Evolutionary conservation across 2,113 vertebrate genomes (phyloP).

Genomic region (Cyphomyrus plagiostoma): DNA sequence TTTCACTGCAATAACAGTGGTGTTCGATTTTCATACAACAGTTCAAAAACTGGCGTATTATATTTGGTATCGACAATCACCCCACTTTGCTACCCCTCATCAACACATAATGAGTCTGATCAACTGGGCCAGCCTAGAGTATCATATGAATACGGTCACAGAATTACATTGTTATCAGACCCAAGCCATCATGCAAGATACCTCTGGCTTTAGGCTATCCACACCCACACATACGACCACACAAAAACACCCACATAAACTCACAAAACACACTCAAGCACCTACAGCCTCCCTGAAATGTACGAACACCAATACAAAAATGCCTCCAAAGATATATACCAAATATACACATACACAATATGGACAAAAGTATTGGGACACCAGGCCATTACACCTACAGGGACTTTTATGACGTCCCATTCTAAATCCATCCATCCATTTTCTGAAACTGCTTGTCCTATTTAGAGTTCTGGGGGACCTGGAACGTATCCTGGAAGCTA

Average conservation of each 20-base stretch:
- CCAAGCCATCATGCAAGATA: neutral
- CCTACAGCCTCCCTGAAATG: neutral
- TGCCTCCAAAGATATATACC: neutral
- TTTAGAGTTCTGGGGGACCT: too few relatives aligned
- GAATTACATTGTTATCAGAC: neutral
- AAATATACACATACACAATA: neutral
- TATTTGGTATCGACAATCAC: neutral
- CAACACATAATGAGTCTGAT: neutral
- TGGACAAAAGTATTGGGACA: neutral
- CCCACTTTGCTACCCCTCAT: neutral
- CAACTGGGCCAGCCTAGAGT: neutral
- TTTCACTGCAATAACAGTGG: neutral
- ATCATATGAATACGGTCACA: neutral
- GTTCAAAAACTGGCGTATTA: neutral
- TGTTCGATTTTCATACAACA: neutral
- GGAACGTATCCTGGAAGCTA: too few relatives aligned
- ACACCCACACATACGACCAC: constrained; percentile 4
- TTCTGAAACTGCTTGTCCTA: too few relatives aligned
- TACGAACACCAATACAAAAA: neutral
- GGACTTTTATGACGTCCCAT: neutral
- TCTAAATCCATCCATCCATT: neutral
- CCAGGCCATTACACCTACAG: neutral
- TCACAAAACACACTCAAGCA: neutral
- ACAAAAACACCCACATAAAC: neutral
- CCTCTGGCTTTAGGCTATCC: neutral